A percentile compares a stretch with the other conserved stretches of the same genome.
Evolutionary conservation across 2,113 vertebrate species (phyloP).

Genomic region (Forbesichthys agassizii): DNA sequence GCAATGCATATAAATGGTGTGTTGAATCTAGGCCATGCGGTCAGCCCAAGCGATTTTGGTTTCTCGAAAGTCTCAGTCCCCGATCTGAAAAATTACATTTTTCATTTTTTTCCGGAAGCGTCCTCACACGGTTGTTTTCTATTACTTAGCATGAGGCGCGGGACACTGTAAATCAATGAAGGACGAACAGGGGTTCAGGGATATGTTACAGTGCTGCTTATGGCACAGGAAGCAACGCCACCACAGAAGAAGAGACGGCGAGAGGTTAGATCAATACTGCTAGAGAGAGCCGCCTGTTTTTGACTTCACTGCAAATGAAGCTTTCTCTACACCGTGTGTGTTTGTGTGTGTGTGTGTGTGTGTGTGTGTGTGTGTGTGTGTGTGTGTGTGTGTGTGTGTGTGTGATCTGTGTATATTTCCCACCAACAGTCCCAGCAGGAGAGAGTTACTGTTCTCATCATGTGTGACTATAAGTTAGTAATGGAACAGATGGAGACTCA

Average conservation of each 20-base stretch:
- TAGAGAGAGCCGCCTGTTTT: constrained; percentile 49
- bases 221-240: constrained; percentile 70
- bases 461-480: constrained; percentile 66
- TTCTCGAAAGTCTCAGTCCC: constrained; percentile 24
- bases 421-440: constrained; percentile 65
- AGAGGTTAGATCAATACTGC: constrained; percentile 62
- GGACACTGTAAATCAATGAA: constrained; percentile 55
- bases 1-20: background rate
- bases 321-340: constrained; percentile 29
- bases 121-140: constrained; percentile 35
- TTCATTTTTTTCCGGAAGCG: constrained; percentile 13
- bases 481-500: constrained; percentile 64
- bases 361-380: background rate
- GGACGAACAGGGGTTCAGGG: constrained; percentile 45
- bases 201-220: constrained; percentile 65
- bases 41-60: background rate
- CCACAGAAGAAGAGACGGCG: constrained; percentile 41
- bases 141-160: constrained; percentile 42
- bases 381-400: background rate
- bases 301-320: constrained; percentile 56
- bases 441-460: constrained; percentile 55
- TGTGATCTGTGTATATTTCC: constrained; percentile 60
- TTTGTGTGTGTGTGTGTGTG: constrained; percentile 3
- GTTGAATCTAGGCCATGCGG: constrained; percentile 35
- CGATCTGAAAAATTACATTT: constrained; percentile 10